A percentile compares a stretch with the other conserved stretches of the same genome.
Evolutionary conservation across 2,113 vertebrate genomes (phyloP).

Genomic region (Rhinopithecus roxellana): DNA sequence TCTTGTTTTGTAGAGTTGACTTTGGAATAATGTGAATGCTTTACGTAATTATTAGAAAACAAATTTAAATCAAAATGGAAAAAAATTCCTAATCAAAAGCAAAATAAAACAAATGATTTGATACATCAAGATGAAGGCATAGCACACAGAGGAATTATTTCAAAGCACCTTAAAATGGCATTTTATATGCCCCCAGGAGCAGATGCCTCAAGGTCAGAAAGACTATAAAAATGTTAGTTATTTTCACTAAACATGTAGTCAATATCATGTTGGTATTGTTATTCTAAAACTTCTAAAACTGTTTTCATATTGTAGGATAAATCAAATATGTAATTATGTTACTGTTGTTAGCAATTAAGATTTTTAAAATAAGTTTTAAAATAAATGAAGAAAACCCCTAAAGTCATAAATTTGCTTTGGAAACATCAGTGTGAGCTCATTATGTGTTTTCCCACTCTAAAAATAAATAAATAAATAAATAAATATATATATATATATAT

Average conservation of each 20-base stretch:
- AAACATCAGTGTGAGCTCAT: neutral
- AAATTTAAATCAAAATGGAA: neutral
- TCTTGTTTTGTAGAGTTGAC: neutral
- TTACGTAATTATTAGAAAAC: neutral
- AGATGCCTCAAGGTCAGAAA: neutral
- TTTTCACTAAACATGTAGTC: neutral
- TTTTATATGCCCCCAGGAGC: neutral
- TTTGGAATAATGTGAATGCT: neutral
- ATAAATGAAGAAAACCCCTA: neutral
- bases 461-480: too few relatives aligned
- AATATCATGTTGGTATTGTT: neutral
- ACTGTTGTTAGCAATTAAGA: neutral
- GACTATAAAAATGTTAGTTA: neutral
- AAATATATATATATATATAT: too few relatives aligned
- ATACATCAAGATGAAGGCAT: neutral
- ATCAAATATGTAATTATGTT: neutral
- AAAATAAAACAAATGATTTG: neutral
- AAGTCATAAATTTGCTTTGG: neutral
- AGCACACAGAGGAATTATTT: neutral
- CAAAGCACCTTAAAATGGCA: neutral
- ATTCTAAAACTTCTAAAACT: neutral
- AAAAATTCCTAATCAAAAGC: neutral
- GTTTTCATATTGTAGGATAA: neutral
- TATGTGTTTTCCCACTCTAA: neutral
- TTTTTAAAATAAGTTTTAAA: conserved; percentile 3